phyloP scores from a whole-genome alignment of 1,140 invertebrate genomes.

The Cotesia chilonis region DNA sequence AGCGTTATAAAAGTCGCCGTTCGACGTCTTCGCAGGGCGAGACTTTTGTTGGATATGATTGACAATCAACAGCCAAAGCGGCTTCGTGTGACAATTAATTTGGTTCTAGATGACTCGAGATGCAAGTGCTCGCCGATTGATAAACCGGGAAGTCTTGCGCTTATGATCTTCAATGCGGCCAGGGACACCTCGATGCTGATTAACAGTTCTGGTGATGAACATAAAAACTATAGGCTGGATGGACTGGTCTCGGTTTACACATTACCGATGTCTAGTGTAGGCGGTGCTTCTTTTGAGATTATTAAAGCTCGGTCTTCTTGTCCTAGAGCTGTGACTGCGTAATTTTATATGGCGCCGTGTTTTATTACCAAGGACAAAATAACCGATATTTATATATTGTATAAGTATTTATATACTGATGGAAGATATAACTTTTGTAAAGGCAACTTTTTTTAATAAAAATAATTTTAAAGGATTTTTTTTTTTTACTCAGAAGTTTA shows the following conservation, averaged over 20 bases:
- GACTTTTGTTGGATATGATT: constrained; percentile 52
- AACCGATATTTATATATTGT: no score
- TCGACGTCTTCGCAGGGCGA: constrained; percentile 50
- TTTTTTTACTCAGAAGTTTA: no score
- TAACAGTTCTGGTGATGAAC: constrained; percentile 41
- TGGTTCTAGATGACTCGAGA: constrained; percentile 45
- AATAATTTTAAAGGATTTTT: no score
- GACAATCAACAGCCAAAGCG: constrained; percentile 38
- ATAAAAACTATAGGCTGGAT: constrained; percentile 42
- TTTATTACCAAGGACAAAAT: no score
- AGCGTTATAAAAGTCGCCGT: constrained; percentile 56
- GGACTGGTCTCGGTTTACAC: constrained; percentile 30
- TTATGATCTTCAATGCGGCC: constrained; percentile 32
- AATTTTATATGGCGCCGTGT: constrained; percentile 1
- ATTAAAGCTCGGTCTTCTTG: constrained; percentile 42
- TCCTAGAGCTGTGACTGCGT: constrained; percentile 15
- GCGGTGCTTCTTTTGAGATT: constrained; percentile 46
- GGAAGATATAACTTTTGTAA: no score
- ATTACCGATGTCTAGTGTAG: constrained; percentile 16
- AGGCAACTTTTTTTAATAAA: no score
- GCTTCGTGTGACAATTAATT: constrained; percentile 49
- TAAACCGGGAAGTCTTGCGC: constrained; percentile 53
- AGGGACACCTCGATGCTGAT: background rate
- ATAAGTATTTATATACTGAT: no score
- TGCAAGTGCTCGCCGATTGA: constrained; percentile 56